Evolutionary conservation across 2,113 vertebrate genomes (phyloP), one percentile per base, ranked within the genome.

Genomic region (Pterocles burchelli): DNA sequence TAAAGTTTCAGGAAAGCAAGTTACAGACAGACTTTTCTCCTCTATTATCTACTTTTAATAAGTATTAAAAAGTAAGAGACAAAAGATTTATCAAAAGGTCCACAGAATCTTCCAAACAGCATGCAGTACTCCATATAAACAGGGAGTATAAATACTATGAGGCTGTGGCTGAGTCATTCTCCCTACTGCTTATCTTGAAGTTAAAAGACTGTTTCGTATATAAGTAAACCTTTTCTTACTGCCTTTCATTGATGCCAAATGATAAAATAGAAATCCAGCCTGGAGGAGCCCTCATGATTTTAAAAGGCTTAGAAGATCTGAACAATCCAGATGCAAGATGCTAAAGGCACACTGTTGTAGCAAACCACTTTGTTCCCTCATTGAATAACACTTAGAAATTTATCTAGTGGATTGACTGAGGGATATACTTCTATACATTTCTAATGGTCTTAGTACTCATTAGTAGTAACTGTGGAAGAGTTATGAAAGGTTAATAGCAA

Each of bases 401-500:
- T 59, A 45, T 46, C 79, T 65, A 70, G 84, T 22, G 29, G 43
- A 25, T 20, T 78, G 13, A 57, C 74, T 78, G 45, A 63, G 45
- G 33, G 34, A 7, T 63, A 11, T 43, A 31, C 46, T 92, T 94
- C 45, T n/a, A 29, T 68, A n/a, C 76, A 48, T 88, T 80, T 78
- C 24, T 65, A 74, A 33, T 33, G 46, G 34, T 29, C 34, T 95
- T 90, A 51, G 25, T 81, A 83, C 7, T 83, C 31, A 51, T 29
- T 33, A 57, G 6, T 59, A 77, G 38, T 41, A 88, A 46, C 51
- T 63, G 36, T 8, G 15, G 54, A 43, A 48, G 48, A 63, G 57
- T 86, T 96, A 88, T 48, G 25, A 94, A 85, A 88, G 49, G 31
- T 91, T n/a, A n/a, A n/a, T n/a, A n/a, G n/a, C n/a, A n/a, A n/a